Evolutionary conservation across 2,113 vertebrate genomes (phyloP).

Genomic region (Xyrauchen texanus): DNA sequence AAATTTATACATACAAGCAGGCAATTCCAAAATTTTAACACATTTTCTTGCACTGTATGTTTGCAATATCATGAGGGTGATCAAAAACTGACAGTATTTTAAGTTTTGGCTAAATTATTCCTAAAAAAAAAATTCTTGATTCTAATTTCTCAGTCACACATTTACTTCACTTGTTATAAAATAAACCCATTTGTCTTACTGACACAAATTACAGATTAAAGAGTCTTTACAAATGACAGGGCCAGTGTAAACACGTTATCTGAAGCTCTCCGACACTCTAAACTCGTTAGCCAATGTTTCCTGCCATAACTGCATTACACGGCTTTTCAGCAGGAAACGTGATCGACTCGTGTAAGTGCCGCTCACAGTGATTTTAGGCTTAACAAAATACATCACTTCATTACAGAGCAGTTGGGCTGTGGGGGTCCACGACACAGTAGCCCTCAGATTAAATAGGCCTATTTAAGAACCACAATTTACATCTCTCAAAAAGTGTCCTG

Average conservation of each 20-base stretch:
- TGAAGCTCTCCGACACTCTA: constrained; percentile 47
- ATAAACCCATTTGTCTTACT: constrained; percentile 90
- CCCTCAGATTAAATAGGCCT: constrained; percentile 23
- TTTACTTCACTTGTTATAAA: constrained; percentile 53
- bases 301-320: constrained; percentile 42
- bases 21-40: too few species aligned
- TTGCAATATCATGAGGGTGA: too few species aligned
- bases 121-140: constrained; percentile 72
- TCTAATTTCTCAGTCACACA: constrained; percentile 55
- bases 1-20: too few species aligned
- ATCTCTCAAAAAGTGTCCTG: neutral
- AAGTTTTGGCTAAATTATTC: neutral
- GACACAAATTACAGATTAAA: constrained; percentile 97
- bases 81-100: too few species aligned
- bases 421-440: neutral
- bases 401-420: constrained; percentile 41
- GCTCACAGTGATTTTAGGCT: constrained; percentile 35
- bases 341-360: constrained; percentile 19
- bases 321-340: constrained; percentile 27
- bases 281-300: constrained; percentile 57
- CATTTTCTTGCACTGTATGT: too few species aligned
- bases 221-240: constrained; percentile 92
- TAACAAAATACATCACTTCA: constrained; percentile 46
- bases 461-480: constrained; percentile 35
- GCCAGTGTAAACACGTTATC: constrained; percentile 94